Conservation (phyloP, 1,140 invertebrate genomes). For the Laupala kohalensis region DNA sequence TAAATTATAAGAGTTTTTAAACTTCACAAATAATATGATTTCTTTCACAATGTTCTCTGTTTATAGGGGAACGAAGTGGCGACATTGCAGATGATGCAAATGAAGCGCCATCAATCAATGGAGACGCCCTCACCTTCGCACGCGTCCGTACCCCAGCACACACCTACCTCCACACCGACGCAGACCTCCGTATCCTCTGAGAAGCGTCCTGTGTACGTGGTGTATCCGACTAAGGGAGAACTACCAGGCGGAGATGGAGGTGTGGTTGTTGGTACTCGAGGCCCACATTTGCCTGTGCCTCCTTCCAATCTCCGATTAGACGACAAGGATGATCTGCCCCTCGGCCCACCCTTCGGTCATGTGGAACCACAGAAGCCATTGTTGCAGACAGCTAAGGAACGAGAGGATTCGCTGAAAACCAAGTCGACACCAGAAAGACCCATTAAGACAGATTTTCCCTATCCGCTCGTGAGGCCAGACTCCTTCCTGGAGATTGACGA, state of each 20-base stretch:
- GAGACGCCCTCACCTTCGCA: conserved; percentile 15
- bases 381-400: conserved; percentile 27
- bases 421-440: conserved; percentile 25
- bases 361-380: conserved; percentile 28
- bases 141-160: neutral
- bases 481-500: neutral
- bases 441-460: conserved; percentile 36
- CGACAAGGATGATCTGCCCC: conserved; percentile 18
- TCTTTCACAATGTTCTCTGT: no score
- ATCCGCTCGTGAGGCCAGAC: conserved; percentile 33
- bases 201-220: conserved; percentile 38
- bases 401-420: conserved; percentile 22
- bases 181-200: conserved; percentile 1
- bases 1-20: no score
- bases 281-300: conserved; percentile 38
- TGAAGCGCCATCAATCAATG: conserved; percentile 20
- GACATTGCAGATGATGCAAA: conserved; percentile 51
- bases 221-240: conserved; percentile 41
- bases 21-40: no score
- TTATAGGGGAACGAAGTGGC: conserved; percentile 24
- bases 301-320: conserved; percentile 29
- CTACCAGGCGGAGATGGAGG: conserved; percentile 31
- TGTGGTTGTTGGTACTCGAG: conserved; percentile 40
- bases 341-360: conserved; percentile 22
- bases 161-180: neutral